Evolutionary conservation across 2,113 vertebrate genomes (phyloP).

Genomic region (Mastomys coucha): DNA sequence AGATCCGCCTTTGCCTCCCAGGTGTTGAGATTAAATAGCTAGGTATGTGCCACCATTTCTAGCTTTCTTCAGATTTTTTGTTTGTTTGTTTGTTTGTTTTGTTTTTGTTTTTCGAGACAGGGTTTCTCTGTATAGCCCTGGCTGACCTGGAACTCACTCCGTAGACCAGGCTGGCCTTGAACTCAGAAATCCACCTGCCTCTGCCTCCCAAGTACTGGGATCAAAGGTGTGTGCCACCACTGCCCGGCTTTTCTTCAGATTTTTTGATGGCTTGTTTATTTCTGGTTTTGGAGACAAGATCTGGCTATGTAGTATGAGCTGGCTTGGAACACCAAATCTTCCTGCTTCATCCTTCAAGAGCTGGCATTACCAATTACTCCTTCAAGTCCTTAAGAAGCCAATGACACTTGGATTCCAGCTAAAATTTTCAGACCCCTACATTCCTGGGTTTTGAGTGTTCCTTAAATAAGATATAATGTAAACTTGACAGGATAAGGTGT

Average conservation of each 20-base stretch:
- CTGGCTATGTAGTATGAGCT: neutral
- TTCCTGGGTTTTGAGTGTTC: neutral
- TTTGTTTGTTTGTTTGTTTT: neutral
- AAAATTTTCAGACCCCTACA: neutral
- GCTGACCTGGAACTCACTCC: too few species aligned
- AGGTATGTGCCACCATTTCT: neutral
- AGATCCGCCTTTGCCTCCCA: neutral
- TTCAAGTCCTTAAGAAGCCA: neutral
- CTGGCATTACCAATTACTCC: neutral
- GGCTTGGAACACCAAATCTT: neutral
- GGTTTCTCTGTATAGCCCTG: too few species aligned
- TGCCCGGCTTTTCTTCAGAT: too few species aligned
- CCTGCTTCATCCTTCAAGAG: neutral
- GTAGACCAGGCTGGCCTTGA: neutral
- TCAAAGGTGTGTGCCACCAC: neutral
- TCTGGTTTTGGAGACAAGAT: neutral
- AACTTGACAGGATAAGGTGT: neutral
- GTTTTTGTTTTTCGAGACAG: too few species aligned
- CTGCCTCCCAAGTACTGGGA: neutral
- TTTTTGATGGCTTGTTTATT: neutral
- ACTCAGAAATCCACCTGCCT: neutral
- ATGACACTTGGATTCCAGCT: neutral
- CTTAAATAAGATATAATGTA: neutral
- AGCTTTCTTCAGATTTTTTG: neutral
- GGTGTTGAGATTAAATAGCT: neutral